Evolutionary conservation across 2,888 invertebrate genomes (phyloP).

Genomic region (Taphrorychus bicolor): DNA sequence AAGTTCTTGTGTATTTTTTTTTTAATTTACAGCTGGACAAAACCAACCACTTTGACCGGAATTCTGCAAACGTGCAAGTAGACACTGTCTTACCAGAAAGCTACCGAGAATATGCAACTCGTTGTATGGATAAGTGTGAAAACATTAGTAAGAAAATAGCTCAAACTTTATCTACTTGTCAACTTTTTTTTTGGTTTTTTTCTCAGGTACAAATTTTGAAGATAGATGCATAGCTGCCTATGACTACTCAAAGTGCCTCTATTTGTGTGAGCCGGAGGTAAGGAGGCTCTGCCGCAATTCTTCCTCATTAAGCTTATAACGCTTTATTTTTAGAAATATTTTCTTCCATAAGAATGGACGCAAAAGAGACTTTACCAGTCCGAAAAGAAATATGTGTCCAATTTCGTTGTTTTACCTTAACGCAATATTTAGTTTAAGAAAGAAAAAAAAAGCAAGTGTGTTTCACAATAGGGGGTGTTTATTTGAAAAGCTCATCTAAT

Average conservation of each 20-base stretch:
- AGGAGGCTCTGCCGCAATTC: conserved; percentile 5
- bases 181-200: too few species aligned
- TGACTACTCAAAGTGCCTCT: conserved; percentile 63
- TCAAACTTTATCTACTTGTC: conserved; percentile 33
- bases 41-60: conserved; percentile 58
- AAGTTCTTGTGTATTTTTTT: not conserved
- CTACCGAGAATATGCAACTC: conserved; percentile 60
- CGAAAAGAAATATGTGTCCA: too few species aligned
- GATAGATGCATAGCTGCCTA: conserved; percentile 64
- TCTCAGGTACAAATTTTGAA: conserved; percentile 51
- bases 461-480: too few species aligned
- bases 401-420: too few species aligned
- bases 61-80: conserved; percentile 62
- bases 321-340: conserved; percentile 42
- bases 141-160: conserved; percentile 55
- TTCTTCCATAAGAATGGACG: conserved; percentile 45
- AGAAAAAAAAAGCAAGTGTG: too few species aligned
- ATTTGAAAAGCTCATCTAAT: too few species aligned
- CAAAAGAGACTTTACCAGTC: too few species aligned
- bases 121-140: conserved; percentile 62
- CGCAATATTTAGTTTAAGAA: too few species aligned
- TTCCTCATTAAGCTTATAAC: conserved; percentile 7
- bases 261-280: conserved; percentile 61
- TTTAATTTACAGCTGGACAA: conserved; percentile 43
- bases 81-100: conserved; percentile 61